Percentiles rank a stretch among this genome's conserved stretches.
These are phyloP conservation scores for Macropodus opercularis DNA, from an alignment of 2,797 vertebrate species.

Conservation along the genomic window DNA sequence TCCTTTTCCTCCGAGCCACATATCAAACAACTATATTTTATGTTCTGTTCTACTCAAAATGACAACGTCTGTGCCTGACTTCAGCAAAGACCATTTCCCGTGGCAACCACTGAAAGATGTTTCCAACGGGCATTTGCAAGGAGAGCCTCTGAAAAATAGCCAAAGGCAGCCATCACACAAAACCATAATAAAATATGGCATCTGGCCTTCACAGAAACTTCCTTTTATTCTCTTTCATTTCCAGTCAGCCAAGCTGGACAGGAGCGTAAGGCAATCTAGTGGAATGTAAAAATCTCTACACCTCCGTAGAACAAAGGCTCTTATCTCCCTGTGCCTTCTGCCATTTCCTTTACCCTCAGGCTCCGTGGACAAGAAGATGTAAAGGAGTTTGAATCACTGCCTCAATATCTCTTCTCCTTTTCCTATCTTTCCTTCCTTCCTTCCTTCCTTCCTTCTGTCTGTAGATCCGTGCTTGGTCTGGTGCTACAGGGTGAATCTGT, in stretches of 20 bases:
- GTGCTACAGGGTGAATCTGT: slow-evolving; percentile 62
- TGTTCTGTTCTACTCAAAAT: not conserved
- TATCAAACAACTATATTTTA: not conserved
- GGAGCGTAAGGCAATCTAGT: slow-evolving; percentile 65
- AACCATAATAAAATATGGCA: slow-evolving; percentile 38
- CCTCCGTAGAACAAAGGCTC: slow-evolving; percentile 74
- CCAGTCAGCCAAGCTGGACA: slow-evolving; percentile 51
- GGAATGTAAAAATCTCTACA: slow-evolving; percentile 75
- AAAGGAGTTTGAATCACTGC: slow-evolving; percentile 72
- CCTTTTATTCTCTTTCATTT: slow-evolving; percentile 50
- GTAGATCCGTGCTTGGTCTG: slow-evolving; percentile 41
- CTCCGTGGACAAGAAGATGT: slow-evolving; percentile 60
- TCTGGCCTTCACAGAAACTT: slow-evolving; percentile 51
- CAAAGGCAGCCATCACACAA: slow-evolving; percentile 24
- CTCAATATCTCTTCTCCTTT: slow-evolving; percentile 54
- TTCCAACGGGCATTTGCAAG: slow-evolving; percentile 20
- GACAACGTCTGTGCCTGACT: not conserved
- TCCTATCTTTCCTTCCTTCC: slow-evolving; percentile 53
- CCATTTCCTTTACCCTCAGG: slow-evolving; percentile 76
- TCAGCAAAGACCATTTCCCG: not conserved
- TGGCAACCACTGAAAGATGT: slow-evolving; percentile 15
- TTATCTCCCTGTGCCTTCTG: slow-evolving; percentile 74
- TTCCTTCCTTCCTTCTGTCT: slow-evolving; percentile 49
- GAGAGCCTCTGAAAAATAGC: slow-evolving; percentile 36
- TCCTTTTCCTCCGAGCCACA: not conserved